Percentiles rank a stretch among this genome's conserved stretches.
phyloP scores from a whole-genome alignment of 23 tunicate species.

The Oikopleura albicans region DNA sequence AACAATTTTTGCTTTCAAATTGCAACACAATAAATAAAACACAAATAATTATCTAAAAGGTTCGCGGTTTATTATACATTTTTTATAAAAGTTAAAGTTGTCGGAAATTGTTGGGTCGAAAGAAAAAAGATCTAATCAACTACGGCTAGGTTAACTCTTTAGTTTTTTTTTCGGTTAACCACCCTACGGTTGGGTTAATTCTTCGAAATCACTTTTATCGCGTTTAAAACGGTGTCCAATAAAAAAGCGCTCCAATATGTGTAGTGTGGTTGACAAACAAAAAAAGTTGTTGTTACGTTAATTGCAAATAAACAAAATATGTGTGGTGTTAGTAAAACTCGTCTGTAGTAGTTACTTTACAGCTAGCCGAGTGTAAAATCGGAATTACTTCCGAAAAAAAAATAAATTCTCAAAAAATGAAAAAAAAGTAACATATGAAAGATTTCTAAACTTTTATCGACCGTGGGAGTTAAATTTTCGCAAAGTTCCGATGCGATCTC shows the following conservation, averaged over 20 bases:
- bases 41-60: neutral
- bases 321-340: neutral
- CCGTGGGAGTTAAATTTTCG: too few species aligned
- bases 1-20: neutral
- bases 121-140: neutral
- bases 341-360: neutral
- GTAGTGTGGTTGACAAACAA: too few species aligned
- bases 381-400: neutral
- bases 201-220: too few species aligned
- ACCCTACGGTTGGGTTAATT: neutral
- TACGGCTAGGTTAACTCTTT: neutral
- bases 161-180: neutral
- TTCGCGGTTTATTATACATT: neutral
- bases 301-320: too few species aligned
- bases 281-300: too few species aligned
- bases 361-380: neutral
- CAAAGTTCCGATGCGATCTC: too few species aligned
- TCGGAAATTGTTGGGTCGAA: neutral
- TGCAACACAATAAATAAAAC: neutral
- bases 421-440: too few species aligned
- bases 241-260: too few species aligned
- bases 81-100: neutral
- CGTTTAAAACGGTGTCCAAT: too few species aligned
- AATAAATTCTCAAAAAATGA: too few species aligned
- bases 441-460: too few species aligned